Percentiles rank a stretch among this genome's conserved stretches.
These are phyloP conservation scores for Dione juno DNA, from an alignment of 2,888 invertebrate genomes.

Conservation along the genomic window DNA sequence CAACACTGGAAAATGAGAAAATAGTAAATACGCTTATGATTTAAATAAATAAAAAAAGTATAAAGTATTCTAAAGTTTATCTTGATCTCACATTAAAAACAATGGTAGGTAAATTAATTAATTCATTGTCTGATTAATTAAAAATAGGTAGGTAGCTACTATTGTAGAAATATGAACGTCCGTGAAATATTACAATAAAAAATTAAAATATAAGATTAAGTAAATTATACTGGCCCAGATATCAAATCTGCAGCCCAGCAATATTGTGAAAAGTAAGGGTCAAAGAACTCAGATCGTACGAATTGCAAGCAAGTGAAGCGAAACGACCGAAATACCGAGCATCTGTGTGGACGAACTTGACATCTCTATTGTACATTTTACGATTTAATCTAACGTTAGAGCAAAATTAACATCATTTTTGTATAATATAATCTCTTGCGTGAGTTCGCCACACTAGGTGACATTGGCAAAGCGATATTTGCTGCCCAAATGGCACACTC, in stretches of 20 bases:
- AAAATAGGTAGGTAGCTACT: background rate
- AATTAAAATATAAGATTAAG: background rate
- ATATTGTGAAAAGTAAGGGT: constrained; percentile 40
- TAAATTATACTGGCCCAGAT: constrained; percentile 30
- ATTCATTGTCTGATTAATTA: background rate
- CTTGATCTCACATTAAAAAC: too few species aligned
- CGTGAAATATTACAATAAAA: background rate
- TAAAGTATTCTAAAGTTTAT: too few species aligned
- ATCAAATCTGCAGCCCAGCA: constrained; percentile 22
- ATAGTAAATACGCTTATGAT: too few species aligned
- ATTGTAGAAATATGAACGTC: background rate
- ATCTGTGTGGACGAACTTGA: constrained; percentile 31
- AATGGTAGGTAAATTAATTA: too few species aligned
- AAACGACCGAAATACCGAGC: constrained; percentile 40
- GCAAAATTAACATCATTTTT: too few species aligned
- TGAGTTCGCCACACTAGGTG: too few species aligned
- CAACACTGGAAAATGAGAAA: too few species aligned
- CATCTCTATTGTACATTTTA: constrained; percentile 6
- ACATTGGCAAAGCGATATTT: too few species aligned
- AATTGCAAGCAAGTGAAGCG: constrained; percentile 41
- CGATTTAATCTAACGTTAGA: too few species aligned
- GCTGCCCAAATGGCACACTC: too few species aligned
- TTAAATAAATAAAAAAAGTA: too few species aligned
- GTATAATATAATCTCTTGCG: too few species aligned
- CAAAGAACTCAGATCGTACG: constrained; percentile 34